Conservation (phyloP, 1,140 invertebrate genomes). For the Aradophagus sp. region DNA sequence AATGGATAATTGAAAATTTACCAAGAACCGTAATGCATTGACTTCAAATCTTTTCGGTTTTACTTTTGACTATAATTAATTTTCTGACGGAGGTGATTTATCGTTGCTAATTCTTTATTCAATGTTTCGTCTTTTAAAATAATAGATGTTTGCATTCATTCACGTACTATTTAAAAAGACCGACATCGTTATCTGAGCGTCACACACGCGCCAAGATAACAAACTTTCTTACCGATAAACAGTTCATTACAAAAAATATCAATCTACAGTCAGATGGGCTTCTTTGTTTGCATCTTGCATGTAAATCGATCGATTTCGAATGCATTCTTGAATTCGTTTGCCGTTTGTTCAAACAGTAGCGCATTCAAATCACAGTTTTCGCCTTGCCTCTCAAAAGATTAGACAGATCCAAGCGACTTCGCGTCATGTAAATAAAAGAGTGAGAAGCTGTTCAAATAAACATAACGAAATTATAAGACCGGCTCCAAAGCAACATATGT, state of each 20-base stretch:
- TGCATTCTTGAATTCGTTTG: not conserved
- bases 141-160: too few relatives aligned
- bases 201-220: too few relatives aligned
- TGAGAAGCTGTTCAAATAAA: slow-evolving; percentile 26
- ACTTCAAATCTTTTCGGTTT: not conserved
- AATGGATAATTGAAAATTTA: slow-evolving; percentile 26
- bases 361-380: slow-evolving; percentile 38
- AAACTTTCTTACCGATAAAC: too few relatives aligned
- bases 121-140: too few relatives aligned
- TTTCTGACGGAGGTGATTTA: too few relatives aligned
- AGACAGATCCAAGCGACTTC: slow-evolving; percentile 23
- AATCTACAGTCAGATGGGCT: slow-evolving; percentile 6
- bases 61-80: slow-evolving; percentile 1
- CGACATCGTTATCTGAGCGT: too few relatives aligned
- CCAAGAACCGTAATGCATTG: not conserved
- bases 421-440: slow-evolving; percentile 15
- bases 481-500: slow-evolving; percentile 12
- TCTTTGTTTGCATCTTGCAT: slow-evolving; percentile 9
- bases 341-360: not conserved
- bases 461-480: slow-evolving; percentile 10
- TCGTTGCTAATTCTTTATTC: too few relatives aligned
- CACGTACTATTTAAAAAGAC: too few relatives aligned
- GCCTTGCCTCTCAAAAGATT: slow-evolving; percentile 17
- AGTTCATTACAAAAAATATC: too few relatives aligned
- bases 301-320: not conserved